Base-by-base conservation (phyloP, 2,888 invertebrate genomes). In the Cacoxenus indagator region DNA sequence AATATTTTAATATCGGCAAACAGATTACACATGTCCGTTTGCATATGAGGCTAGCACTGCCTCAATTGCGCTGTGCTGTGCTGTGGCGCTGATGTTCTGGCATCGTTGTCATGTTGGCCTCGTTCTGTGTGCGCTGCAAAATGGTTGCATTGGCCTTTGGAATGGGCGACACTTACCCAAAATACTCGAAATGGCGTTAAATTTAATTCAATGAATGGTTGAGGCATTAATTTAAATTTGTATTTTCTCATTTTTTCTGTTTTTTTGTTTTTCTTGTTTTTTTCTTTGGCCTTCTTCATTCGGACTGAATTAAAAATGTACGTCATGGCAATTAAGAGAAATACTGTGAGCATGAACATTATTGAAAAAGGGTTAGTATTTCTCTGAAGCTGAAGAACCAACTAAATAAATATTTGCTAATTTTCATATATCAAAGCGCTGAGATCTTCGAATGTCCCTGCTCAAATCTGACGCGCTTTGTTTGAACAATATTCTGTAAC, bases 1-100 rank as follows among this genome's bases (percentile, higher is more conserved):
- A 80, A 80, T 80, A 80, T 80, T 80, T 80, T 80, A 80, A 81
- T 80, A 82, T 80, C 81, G 82, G 78, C 82, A 80, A 80, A 82
- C 82, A 80, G 80, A 80, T 80, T 82, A 80, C 82, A 76, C 78
- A 82, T 82, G 75, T 79, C 59, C 59, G 14, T 55, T 26, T 55
- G 59, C 37, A 61, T 61, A 37, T 22, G 9, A 17, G 55, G 14
- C 59, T 19, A 3, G 37, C 59, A 26, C 9, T 17, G 51, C 51
- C 51, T 37, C 9, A 31, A 4, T 31, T 55, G 55, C 26, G 5
- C 45, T n/a, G 59, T 14, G 45, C 54, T 54, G 54, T 19, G 24
- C 54, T 19, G 9, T 24, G n/a, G n/a, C 48, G 5, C 14, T 4
- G 5, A 48, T 5, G 48, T 4, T 4, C 48, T 14, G n/a, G 29